Evolutionary conservation across 2,797 vertebrate species (phyloP), one percentile per base, ranked within the genome.

Genomic region (Luscinia megarhynchos): DNA sequence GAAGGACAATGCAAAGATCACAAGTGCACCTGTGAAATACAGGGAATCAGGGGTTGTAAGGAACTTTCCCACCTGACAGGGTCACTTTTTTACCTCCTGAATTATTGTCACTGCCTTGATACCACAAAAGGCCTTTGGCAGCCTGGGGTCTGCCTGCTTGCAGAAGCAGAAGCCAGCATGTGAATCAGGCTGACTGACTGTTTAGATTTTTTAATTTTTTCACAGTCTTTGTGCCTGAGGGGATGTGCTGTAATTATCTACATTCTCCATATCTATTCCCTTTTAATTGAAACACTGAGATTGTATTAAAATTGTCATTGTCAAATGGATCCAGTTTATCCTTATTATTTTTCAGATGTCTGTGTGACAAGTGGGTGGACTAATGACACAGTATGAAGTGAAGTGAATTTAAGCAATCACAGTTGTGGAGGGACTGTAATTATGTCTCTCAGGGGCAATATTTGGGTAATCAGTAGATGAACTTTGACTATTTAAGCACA

Each of bases 181-280:
- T 67, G 90, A 53, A 88, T 69, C 48, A 76, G 67, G 11, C 68
- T 81, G 70, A 53, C 8, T 69, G 68, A 46, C 19, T 83, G 34
- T 82, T 87, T 89, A 67, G 67, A 46, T 34, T 18, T 54, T 55
- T 50, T 32, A 63, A 17, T 53, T 66, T 68, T 61, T 69, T 48
- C 29, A 24, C 43, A 32, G 17, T 40, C 53, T 84, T 86, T 95
- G 66, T 96, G 93, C 94, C 15, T 0, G 69, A 87, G 80, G 74
- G 85, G 15, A 63, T 73, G 63, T 89, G 20, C 63, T 89, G 74
- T 95, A 95, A 95, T 95, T 94, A 89, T 87, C 94, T 84, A 19
- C 6, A 0, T 78, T 62, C 91, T 94, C 64, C 4, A 4, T 66
- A 67, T 77, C 73, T 86, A 41, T 84, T 90, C 32, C 13, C 50